Conservation (phyloP, 2,113 vertebrate genomes). For the Nannospalax galili region DNA sequence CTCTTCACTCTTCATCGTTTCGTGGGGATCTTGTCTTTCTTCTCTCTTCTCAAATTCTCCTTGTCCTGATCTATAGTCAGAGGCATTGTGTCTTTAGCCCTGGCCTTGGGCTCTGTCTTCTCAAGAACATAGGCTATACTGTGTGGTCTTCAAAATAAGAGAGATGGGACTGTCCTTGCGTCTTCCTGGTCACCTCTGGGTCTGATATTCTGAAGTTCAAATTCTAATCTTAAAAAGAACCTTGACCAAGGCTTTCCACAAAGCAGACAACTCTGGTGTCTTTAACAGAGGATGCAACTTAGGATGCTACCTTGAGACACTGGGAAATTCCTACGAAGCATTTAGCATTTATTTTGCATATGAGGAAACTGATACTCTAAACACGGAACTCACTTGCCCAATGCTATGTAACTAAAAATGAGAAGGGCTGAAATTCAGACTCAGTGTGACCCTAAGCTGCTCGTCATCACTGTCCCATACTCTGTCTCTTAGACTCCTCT, state of each 20-base stretch:
- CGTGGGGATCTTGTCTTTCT: background rate
- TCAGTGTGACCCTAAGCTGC: background rate
- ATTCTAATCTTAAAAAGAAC: background rate
- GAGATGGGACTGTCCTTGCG: background rate
- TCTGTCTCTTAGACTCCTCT: background rate
- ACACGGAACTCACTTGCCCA: background rate
- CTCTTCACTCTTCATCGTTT: background rate
- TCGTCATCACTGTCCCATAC: background rate
- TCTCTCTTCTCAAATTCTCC: background rate
- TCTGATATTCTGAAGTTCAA: background rate
- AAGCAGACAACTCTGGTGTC: background rate
- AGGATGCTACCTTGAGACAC: background rate
- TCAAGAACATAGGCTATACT: background rate
- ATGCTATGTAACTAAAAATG: background rate
- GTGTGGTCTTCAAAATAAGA: background rate
- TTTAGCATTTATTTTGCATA: background rate
- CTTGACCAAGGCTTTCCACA: background rate
- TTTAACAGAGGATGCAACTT: background rate
- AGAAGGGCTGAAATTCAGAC: background rate
- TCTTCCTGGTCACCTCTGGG: background rate
- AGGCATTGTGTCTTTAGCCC: background rate
- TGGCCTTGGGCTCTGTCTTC: background rate
- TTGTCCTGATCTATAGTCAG: background rate
- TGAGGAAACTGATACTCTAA: background rate
- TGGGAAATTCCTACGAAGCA: background rate